phyloP scores from a whole-genome alignment of 2,797 vertebrate species.

The Acestrorhynchus altus region DNA sequence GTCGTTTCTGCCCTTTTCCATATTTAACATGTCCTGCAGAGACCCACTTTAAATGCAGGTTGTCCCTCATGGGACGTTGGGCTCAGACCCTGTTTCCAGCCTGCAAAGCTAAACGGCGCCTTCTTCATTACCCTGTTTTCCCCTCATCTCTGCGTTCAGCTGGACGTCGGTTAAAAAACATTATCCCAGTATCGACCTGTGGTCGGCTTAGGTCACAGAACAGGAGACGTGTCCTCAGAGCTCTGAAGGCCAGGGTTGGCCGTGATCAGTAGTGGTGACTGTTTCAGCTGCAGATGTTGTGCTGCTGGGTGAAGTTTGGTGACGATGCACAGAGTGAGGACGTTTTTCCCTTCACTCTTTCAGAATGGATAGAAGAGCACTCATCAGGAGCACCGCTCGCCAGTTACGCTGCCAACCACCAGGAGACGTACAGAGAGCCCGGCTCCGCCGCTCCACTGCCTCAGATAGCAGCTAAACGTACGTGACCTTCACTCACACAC shows the following conservation, averaged over 20 bases:
- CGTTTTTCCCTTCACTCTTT: conserved; percentile 70
- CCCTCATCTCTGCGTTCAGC: conserved; percentile 35
- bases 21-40: conserved; percentile 47
- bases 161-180: conserved; percentile 49
- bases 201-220: conserved; percentile 26
- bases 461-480: conserved; percentile 79
- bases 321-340: conserved; percentile 65
- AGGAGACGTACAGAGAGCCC: conserved; percentile 90
- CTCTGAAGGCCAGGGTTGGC: background rate
- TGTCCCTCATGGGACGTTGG: conserved; percentile 49
- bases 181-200: conserved; percentile 40
- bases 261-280: background rate
- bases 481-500: conserved; percentile 60
- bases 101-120: conserved; percentile 51
- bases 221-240: background rate
- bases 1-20: conserved; percentile 20
- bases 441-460: conserved; percentile 72
- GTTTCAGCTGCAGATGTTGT: conserved; percentile 23
- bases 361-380: conserved; percentile 96
- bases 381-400: conserved; percentile 85
- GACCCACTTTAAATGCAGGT: conserved; percentile 65
- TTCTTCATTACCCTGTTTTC: conserved; percentile 64
- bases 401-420: conserved; percentile 87
- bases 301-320: conserved; percentile 25
- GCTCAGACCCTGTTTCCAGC: conserved; percentile 58